Percentiles rank a stretch among this genome's conserved stretches.
Evolutionary conservation across 2,797 vertebrate genomes (phyloP).

Genomic region (Molossus molossus): DNA sequence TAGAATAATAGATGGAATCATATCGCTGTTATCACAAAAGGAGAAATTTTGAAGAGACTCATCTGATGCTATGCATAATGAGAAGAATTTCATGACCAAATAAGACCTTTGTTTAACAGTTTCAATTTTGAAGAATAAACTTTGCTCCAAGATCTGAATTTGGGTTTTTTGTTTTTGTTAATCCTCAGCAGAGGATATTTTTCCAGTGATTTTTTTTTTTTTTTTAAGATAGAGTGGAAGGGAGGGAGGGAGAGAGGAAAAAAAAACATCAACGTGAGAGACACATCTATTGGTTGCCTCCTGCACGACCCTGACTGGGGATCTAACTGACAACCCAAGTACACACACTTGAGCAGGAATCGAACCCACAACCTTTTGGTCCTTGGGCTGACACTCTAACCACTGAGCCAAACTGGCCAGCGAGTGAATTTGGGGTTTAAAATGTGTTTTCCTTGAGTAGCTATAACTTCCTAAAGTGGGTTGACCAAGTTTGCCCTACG

Average conservation of each 20-base stretch:
- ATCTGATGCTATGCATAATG: not conserved
- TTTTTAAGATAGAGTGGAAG: too few relatives aligned
- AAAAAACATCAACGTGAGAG: too few relatives aligned
- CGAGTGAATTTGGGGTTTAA: constrained; percentile 31
- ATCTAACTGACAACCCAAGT: too few relatives aligned
- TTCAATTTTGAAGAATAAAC: constrained; percentile 14
- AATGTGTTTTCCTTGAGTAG: constrained; percentile 6
- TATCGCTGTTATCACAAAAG: not conserved
- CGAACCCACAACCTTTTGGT: too few relatives aligned
- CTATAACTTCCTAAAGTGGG: constrained; percentile 5
- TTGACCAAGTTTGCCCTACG: not conserved
- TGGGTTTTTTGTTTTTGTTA: not conserved
- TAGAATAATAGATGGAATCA: not conserved
- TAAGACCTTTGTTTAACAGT: not conserved
- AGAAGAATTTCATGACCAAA: constrained; percentile 22
- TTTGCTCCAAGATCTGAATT: constrained; percentile 1
- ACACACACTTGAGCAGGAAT: too few relatives aligned
- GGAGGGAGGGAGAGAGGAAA: too few relatives aligned
- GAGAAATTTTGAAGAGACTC: constrained; percentile 25
- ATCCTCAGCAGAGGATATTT: too few relatives aligned
- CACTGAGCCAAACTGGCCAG: too few relatives aligned
- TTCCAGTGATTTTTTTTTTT: too few relatives aligned
- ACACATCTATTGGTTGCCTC: too few relatives aligned
- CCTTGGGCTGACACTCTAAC: too few relatives aligned
- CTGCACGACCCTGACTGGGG: too few relatives aligned